phyloP scores from a whole-genome alignment of 2,113 vertebrate species.

The Equus przewalskii region DNA sequence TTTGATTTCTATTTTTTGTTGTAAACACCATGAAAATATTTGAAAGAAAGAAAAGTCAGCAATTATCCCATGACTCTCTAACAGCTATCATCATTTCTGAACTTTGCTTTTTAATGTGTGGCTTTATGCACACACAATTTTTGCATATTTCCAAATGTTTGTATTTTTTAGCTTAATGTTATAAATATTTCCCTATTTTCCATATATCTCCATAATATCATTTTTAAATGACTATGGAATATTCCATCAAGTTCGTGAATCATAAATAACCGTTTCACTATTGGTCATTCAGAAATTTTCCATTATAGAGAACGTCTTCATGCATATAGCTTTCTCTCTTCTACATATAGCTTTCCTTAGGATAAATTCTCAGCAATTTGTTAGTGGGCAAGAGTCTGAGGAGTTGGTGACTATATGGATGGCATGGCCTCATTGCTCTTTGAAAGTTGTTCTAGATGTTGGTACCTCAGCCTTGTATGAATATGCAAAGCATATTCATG shows the following conservation, averaged over 20 bases:
- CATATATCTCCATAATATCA: neutral
- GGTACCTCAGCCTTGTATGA: neutral
- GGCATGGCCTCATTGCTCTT: neutral
- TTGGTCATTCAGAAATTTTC: neutral
- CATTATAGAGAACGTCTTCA: neutral
- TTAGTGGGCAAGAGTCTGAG: neutral
- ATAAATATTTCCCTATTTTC: constrained; percentile 11
- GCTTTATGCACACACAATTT: neutral
- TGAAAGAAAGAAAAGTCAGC: neutral
- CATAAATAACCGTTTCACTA: neutral
- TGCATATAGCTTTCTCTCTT: neutral
- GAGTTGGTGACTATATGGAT: neutral
- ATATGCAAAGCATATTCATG: neutral
- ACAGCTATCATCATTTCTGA: neutral
- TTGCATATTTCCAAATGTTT: neutral
- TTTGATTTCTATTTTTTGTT: constrained; percentile 30
- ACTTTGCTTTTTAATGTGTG: neutral
- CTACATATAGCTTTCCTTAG: neutral
- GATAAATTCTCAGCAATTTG: neutral
- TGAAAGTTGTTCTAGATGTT: neutral
- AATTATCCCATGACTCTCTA: neutral
- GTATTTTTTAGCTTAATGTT: constrained; percentile 27
- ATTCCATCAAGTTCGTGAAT: neutral
- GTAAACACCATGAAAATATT: constrained; percentile 39
- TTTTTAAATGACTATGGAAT: neutral